Evolutionary conservation across 2,113 vertebrate genomes (phyloP), one percentile per base, ranked within the genome.

Genomic region (Monopterus albus): DNA sequence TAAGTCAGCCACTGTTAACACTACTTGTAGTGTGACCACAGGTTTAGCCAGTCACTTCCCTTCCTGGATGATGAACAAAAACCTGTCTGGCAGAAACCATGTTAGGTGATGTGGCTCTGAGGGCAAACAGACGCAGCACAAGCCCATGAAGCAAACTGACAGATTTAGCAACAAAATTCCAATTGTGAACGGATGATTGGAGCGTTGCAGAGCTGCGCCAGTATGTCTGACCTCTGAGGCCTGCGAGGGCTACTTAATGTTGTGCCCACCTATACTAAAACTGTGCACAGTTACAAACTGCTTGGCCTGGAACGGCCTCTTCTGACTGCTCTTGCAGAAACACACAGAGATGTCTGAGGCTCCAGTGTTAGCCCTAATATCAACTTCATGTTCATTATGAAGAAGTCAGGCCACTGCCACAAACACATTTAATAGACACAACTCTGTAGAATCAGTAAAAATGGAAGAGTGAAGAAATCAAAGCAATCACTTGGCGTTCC

Each of bases 141-240:
- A 42, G 56, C 25, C 21, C 53, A 9, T 8, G 56, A 33, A 55
- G 36, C 12, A 25, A 73, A 10, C 12, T 0, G 52, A 78, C 73
- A 49, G 57, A 78, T 85, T 87, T 76, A 79, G 74, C 77, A 67
- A 75, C 67, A 47, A 60, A 83, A 87, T 69, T 72, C 65, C 26
- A 3, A 69, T 80, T 58, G 80, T 78, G 56, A 79, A 81, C 13
- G 60, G 45, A 31, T 70, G 78, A 87, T 52, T 39, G 77, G 57
- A 85, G 60, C 53, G 21, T 55, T 36, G 29, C 61, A 1, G 59
- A 42, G 56, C 75, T 70, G 81, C 55, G 25, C 65, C 40, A 7
- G 40, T 17, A 20, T 12, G 74, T 62, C 71, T 83, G 84, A 75
- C 81, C 81, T 61, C 69, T 5, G 67, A 49, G 56, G 35, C n/a